Evolutionary conservation across 1,140 invertebrate genomes (phyloP).

Genomic region (Cydia pomonella): DNA sequence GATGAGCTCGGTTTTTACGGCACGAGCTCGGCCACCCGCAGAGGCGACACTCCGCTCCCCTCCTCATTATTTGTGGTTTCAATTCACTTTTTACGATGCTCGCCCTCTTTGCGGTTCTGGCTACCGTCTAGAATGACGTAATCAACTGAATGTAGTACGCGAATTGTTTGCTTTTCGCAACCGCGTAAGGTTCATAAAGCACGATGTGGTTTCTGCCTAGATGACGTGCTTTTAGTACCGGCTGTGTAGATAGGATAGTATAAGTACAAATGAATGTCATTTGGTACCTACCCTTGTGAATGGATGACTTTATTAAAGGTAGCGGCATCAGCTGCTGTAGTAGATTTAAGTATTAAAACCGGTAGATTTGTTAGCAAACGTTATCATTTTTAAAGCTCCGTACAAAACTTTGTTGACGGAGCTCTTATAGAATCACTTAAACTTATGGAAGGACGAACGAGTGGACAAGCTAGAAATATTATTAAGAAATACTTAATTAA

Average conservation of each 20-base stretch:
- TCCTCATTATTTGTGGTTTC: constrained; percentile 76
- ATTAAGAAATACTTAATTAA: too few species aligned
- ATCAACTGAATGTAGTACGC: constrained; percentile 38
- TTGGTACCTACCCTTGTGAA: constrained; percentile 9
- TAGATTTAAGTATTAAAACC: not conserved
- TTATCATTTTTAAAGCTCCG: not conserved
- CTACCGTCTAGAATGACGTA: constrained; percentile 53
- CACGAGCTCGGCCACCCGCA: constrained; percentile 75
- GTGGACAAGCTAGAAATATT: too few species aligned
- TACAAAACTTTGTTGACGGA: too few species aligned
- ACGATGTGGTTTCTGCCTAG: not conserved
- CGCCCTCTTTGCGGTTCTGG: constrained; percentile 57
- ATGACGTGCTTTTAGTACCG: not conserved
- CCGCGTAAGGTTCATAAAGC: not conserved
- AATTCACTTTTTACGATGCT: constrained; percentile 76
- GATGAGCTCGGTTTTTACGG: constrained; percentile 75
- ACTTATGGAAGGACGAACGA: too few species aligned
- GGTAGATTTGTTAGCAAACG: not conserved
- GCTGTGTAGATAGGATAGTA: not conserved
- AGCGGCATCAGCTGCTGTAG: not conserved
- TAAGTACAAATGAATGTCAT: constrained; percentile 6
- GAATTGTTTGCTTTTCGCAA: constrained; percentile 28
- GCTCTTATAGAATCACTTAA: too few species aligned
- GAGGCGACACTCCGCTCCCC: constrained; percentile 56
- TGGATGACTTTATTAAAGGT: constrained; percentile 1